Base-by-base conservation (phyloP, 2,797 vertebrate species). In the Miichthys miiuy region DNA sequence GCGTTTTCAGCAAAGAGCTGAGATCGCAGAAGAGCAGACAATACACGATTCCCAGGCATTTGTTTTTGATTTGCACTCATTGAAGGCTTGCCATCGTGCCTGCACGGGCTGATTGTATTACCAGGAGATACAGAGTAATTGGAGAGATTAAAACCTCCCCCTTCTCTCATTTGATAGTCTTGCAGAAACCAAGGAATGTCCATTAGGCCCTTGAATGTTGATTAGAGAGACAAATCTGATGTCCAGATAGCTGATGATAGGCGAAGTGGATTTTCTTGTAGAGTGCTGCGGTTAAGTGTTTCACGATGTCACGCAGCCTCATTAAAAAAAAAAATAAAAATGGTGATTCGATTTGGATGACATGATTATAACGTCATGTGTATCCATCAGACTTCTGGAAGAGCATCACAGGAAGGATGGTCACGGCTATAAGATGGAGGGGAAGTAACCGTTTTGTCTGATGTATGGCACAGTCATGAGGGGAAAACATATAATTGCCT, bases 21-120 rank as follows among this genome's bases (percentile, higher is more conserved):
- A 74, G 69, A 77, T 70, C 17, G 4, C 25, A 66, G 52, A 68
- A 20, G 30, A 30, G 67, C 81, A 81, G 86, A 86, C 80, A 82
- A 77, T 77, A 42, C 62, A 9, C 4, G 5, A 64, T 81, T 89
- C 69, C 78, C 77, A 48, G 60, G 75, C 91, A 92, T 92, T 92
- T 89, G 88, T 84, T 89, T 92, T 81, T 89, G 81, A 93, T 93
- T 92, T 92, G 81, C 63, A 85, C 79, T 79, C 88, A 87, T 55
- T 87, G 77, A 85, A 81, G 72, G 78, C 79, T 78, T 77, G 82
- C 81, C 85, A 70, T 84, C 47, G 48, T 71, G 80, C 65, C 85
- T 62, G 72, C 9, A 16, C 5, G 27, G 75, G 54, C 80, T 91
- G 88, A 92, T 92, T 90, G 87, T 89, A 88, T 93, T 88, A 89